A percentile compares a stretch with the other conserved stretches of the same genome.
Conservation (phyloP, 2,797 vertebrate species). For the Sebastes reedi region DNA sequence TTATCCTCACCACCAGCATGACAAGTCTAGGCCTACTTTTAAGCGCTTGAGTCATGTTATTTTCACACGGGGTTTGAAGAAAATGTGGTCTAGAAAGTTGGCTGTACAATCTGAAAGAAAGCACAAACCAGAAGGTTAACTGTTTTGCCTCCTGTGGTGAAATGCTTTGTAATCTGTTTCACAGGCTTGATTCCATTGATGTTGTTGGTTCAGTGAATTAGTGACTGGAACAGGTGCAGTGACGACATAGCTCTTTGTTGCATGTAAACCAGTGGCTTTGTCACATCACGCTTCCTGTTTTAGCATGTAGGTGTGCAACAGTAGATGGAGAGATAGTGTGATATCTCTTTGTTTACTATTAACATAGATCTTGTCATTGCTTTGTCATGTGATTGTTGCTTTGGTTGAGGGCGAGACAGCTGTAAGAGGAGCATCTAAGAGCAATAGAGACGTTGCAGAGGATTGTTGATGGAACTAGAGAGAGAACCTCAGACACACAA, state of each 20-base stretch:
- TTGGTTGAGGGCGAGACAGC: not conserved
- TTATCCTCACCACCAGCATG: slow-evolving; percentile 35
- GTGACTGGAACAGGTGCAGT: not conserved
- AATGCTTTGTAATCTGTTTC: not conserved
- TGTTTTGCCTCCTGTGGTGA: not conserved
- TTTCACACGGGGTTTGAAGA: slow-evolving; percentile 28
- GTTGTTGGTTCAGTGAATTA: not conserved
- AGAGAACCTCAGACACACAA: not conserved
- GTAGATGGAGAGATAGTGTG: not conserved
- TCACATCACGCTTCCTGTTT: not conserved
- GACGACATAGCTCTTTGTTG: not conserved
- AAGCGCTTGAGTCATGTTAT: slow-evolving; percentile 23
- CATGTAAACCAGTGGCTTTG: not conserved
- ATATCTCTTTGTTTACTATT: slow-evolving; percentile 12
- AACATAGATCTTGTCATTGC: slow-evolving; percentile 17
- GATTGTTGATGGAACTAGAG: not conserved
- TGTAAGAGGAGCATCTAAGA: not conserved
- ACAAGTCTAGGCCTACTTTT: slow-evolving; percentile 27
- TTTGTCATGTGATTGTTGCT: slow-evolving; percentile 19
- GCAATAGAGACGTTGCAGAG: not conserved
- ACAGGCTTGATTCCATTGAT: not conserved
- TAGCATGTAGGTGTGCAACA: not conserved
- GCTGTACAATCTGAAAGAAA: not conserved
- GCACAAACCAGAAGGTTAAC: not conserved
- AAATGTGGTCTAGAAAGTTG: not conserved